phyloP scores from a whole-genome alignment of 2,888 invertebrate genomes.

The Hedychridium roseum region DNA sequence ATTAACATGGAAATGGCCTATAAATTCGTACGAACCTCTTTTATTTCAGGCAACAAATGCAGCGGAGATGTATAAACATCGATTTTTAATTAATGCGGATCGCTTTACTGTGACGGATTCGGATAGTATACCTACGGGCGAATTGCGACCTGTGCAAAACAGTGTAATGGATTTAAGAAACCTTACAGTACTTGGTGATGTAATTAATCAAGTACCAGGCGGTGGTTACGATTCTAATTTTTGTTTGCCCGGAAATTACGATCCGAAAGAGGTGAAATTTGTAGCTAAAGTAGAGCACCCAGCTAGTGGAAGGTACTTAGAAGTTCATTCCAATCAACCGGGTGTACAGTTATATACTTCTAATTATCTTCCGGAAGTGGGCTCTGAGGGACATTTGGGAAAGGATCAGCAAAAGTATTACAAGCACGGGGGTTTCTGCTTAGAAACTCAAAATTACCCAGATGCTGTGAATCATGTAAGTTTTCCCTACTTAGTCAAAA shows the following conservation, averaged over 20 bases:
- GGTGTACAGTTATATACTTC: conserved; percentile 92
- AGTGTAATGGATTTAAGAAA: conserved; percentile 79
- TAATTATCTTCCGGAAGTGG: conserved; percentile 75
- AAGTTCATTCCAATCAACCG: conserved; percentile 86
- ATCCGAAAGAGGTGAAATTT: conserved; percentile 64
- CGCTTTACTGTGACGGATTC: conserved; percentile 77
- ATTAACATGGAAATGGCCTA: too few species aligned
- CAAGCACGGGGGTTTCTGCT: conserved; percentile 83
- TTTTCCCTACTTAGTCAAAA: background rate
- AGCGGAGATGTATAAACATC: conserved; percentile 73
- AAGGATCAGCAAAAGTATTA: conserved; percentile 76
- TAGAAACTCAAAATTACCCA: conserved; percentile 93
- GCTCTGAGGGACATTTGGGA: conserved; percentile 68
- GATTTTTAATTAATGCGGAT: conserved; percentile 78
- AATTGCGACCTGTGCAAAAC: conserved; percentile 74
- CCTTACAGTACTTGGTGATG: conserved; percentile 71
- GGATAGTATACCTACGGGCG: conserved; percentile 78
- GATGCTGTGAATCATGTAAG: conserved; percentile 87
- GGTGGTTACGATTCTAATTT: conserved; percentile 87
- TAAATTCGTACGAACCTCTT: too few species aligned
- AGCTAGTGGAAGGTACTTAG: conserved; percentile 75
- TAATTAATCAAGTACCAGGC: conserved; percentile 73
- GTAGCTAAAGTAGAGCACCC: conserved; percentile 77
- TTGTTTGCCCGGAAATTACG: conserved; percentile 66
- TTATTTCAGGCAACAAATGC: conserved; percentile 69